Evolutionary conservation across 2,113 vertebrate genomes (phyloP), one percentile per base, ranked within the genome.

Genomic region (Mirounga angustirostris): DNA sequence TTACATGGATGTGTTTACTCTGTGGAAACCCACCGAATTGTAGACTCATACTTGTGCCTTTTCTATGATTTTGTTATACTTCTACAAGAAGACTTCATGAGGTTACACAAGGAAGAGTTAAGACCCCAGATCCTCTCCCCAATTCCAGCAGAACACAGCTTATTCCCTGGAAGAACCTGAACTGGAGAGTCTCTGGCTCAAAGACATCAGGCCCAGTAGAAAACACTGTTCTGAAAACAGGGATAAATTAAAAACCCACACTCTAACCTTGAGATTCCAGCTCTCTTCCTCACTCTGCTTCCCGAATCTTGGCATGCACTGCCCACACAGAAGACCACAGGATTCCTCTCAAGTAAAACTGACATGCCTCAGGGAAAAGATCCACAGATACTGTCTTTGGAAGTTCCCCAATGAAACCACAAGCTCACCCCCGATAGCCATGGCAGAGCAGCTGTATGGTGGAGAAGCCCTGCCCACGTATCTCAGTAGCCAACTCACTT

Each of bases 401-500:
- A 84, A 59, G n/a, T 21, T 61, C 71, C 59, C 50, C 74, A 50
- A 2, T 0, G 5, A 82, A 74, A 79, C n/a, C 71, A 36, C 11
- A 28, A 24, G 65, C 36, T 43, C 26, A 4, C 88, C 54, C 59
- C n/a, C 1, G 16, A 61, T 3, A 22, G 40, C 76, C 58, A 3
- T 30, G 13, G 30, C 56, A 7, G 26, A 16, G 14, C 16, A 36
- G 74, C 50, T 4, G 7, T 16, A 11, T 0, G 40, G 43, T 13
- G 30, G 43, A 28, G 50, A 92, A 76, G 18, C 21, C 76, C 52
- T 28, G 52, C 30, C 67, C 87, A 46, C 22, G 5, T 24, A 5
- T 30, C 24, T 11, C 4, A 0, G 87, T 9, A 0, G 1, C 9
- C 13, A 12, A 24, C 14, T 30, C 7, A 6, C 59, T 40, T 76